Conservation (phyloP, 1,140 invertebrate species). For the Thaumetopoea pityocampa region DNA sequence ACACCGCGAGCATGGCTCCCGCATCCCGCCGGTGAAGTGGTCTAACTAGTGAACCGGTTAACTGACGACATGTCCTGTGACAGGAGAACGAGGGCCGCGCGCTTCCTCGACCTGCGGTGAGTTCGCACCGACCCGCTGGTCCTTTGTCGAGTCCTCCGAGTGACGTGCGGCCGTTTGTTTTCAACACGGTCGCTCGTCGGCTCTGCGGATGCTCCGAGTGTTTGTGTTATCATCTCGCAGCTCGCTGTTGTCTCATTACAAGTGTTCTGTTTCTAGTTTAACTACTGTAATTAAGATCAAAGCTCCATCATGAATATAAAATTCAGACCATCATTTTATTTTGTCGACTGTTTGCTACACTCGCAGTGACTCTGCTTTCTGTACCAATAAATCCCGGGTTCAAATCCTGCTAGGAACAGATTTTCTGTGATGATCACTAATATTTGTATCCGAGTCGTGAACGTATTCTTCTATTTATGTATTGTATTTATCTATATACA, state of each 20-base stretch:
- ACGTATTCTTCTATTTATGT: too few relatives aligned
- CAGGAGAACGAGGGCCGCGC: slow-evolving; percentile 65
- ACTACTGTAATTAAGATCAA: background rate
- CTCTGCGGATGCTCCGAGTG: slow-evolving; percentile 41
- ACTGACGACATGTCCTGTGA: slow-evolving; percentile 69
- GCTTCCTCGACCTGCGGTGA: slow-evolving; percentile 71
- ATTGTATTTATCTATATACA: too few relatives aligned
- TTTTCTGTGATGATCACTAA: too few relatives aligned
- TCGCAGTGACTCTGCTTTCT: too few relatives aligned
- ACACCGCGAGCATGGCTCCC: slow-evolving; percentile 53
- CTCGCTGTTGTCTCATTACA: slow-evolving; percentile 7
- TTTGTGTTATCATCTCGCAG: slow-evolving; percentile 31
- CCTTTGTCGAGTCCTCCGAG: slow-evolving; percentile 65
- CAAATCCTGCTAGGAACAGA: too few relatives aligned
- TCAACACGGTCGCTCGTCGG: slow-evolving; percentile 44
- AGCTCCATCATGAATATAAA: slow-evolving; percentile 1
- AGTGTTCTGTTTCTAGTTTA: background rate
- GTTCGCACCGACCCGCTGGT: slow-evolving; percentile 42
- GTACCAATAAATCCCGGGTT: too few relatives aligned
- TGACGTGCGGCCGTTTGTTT: slow-evolving; percentile 64
- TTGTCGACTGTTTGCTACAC: too few relatives aligned
- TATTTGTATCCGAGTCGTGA: too few relatives aligned
- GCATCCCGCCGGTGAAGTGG: slow-evolving; percentile 53
- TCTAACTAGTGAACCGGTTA: slow-evolving; percentile 43
- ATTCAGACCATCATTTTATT: too few relatives aligned